phyloP scores from a whole-genome alignment of 92 coral and sea anemone species.

The Actinernus sp. region DNA sequence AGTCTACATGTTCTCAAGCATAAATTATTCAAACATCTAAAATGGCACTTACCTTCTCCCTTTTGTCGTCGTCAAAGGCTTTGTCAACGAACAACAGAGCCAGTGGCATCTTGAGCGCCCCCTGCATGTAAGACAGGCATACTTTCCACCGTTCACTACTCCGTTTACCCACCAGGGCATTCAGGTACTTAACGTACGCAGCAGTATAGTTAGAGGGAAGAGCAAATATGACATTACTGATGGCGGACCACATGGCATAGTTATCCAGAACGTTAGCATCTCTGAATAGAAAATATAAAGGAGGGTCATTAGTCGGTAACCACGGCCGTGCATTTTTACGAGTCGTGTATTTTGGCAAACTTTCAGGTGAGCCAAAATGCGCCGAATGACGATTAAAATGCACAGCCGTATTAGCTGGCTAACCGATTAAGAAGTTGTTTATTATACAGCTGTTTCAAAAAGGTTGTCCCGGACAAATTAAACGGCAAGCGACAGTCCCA shows the following conservation, averaged over 20 bases:
- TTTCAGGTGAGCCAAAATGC: too few relatives aligned
- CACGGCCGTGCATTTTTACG: too few relatives aligned
- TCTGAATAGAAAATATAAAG: neutral
- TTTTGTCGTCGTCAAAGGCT: slow-evolving; percentile 56
- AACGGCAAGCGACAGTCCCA: too few relatives aligned
- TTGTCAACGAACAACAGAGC: slow-evolving; percentile 79
- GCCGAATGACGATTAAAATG: too few relatives aligned
- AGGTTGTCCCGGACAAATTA: too few relatives aligned
- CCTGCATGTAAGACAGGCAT: slow-evolving; percentile 39
- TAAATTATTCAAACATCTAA: too few relatives aligned
- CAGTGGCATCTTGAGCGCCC: slow-evolving; percentile 44
- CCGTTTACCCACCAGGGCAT: slow-evolving; percentile 19
- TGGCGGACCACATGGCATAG: slow-evolving; percentile 63
- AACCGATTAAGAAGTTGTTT: too few relatives aligned
- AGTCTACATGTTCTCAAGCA: too few relatives aligned
- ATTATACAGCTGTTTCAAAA: too few relatives aligned
- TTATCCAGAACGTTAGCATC: slow-evolving; percentile 30
- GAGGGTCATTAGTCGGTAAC: too few relatives aligned
- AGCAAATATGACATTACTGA: slow-evolving; percentile 29
- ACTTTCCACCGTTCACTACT: slow-evolving; percentile 27
- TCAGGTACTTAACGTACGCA: slow-evolving; percentile 7
- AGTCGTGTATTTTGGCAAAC: too few relatives aligned
- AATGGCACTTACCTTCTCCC: neutral
- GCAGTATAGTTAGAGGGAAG: slow-evolving; percentile 31
- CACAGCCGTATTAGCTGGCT: too few relatives aligned